Evolutionary conservation across 64 coral and sea anemone species (phyloP).

Genomic region (Pocillopora verrucosa): DNA sequence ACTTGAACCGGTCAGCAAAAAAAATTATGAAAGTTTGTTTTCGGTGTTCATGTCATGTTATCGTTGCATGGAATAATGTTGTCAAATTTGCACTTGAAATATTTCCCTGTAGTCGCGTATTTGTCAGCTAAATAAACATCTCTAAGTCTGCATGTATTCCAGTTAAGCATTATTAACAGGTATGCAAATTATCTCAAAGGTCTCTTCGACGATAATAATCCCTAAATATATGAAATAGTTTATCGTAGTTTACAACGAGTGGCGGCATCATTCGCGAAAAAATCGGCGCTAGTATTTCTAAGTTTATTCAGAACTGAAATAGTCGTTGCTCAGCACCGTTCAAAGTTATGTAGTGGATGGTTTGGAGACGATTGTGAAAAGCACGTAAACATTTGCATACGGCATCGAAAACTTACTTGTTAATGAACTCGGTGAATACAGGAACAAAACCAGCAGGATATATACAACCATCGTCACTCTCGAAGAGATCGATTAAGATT

Average conservation of each 20-base stretch:
- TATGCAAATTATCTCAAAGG: not conserved
- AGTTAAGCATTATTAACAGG: not conserved
- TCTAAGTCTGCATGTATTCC: not conserved
- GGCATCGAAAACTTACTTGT: not conserved
- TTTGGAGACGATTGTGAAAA: too few relatives aligned
- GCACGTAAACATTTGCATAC: slow-evolving; percentile 1
- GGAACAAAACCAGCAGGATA: not conserved
- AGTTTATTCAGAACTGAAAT: too few relatives aligned
- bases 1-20: too few relatives aligned
- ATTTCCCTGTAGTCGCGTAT: not conserved
- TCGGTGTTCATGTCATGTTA: not conserved
- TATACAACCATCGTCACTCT: not conserved
- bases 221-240: not conserved
- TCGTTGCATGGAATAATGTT: not conserved
- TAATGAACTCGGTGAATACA: not conserved
- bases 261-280: too few relatives aligned
- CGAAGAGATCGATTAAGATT: not conserved
- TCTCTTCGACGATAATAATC: not conserved
- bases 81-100: not conserved
- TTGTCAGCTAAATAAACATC: not conserved
- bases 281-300: too few relatives aligned
- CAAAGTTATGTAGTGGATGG: too few relatives aligned
- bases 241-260: not conserved
- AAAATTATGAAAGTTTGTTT: not conserved
- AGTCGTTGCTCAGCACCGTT: too few relatives aligned